Evolutionary conservation across 2,113 vertebrate species (phyloP).

Genomic region (Amazona vittata): DNA sequence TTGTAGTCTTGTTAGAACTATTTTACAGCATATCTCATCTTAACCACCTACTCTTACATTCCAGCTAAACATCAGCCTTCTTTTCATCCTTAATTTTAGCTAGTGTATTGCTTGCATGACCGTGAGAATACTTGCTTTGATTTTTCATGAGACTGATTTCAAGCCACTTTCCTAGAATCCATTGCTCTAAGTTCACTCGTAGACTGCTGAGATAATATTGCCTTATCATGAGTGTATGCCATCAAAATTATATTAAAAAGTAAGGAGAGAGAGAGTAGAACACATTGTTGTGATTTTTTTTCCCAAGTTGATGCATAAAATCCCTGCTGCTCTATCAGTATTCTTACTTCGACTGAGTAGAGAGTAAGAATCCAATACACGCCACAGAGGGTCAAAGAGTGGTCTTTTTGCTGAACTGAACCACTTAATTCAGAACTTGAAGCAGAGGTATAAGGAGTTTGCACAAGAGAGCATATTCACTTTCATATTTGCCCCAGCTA

Average conservation of each 20-base stretch:
- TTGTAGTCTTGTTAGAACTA: neutral
- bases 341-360: neutral
- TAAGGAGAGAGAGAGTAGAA: neutral
- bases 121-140: neutral
- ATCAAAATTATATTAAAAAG: neutral
- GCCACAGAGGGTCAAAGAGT: neutral
- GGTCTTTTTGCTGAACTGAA: neutral
- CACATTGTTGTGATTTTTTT: neutral
- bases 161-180: neutral
- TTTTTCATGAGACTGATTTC: neutral
- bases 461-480: neutral
- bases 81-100: constrained; percentile 8
- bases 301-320: neutral
- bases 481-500: neutral
- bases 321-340: neutral
- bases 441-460: neutral
- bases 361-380: neutral
- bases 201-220: neutral
- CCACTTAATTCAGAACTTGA: neutral
- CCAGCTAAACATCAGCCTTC: neutral
- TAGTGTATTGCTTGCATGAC: neutral
- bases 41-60: neutral
- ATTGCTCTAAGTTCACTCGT: neutral
- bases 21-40: neutral
- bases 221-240: neutral